phyloP scores from a whole-genome alignment of 2,797 vertebrate genomes.

The Myotis planiceps region DNA sequence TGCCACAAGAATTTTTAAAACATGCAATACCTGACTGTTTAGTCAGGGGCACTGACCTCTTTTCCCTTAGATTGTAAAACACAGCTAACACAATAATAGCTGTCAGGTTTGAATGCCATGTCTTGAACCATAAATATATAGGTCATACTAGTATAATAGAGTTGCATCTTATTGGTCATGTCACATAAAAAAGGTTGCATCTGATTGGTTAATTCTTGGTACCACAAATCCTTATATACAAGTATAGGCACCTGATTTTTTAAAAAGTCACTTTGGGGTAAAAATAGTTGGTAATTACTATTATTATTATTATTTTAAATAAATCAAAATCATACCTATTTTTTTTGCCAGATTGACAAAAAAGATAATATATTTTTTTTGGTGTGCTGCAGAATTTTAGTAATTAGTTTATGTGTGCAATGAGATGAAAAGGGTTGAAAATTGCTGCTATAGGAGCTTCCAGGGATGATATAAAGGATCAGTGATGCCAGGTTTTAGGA shows the following conservation, averaged over 20 bases:
- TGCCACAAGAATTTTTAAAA: not conserved
- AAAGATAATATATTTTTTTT: not conserved
- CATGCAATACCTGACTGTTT: not conserved
- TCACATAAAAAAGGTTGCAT: not conserved
- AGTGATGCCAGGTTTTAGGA: not conserved
- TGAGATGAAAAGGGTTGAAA: not conserved
- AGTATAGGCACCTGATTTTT: not conserved
- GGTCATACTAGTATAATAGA: not conserved
- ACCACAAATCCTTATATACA: not conserved
- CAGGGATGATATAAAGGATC: not conserved
- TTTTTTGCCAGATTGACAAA: not conserved
- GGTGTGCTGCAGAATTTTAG: not conserved
- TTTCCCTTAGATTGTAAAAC: not conserved
- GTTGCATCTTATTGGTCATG: not conserved
- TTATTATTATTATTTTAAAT: not conserved
- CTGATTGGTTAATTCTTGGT: not conserved
- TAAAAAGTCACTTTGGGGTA: not conserved
- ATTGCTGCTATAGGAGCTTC: not conserved
- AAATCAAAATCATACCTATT: not conserved
- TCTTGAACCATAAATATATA: not conserved
- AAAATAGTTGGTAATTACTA: not conserved
- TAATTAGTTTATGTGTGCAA: not conserved
- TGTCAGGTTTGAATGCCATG: not conserved
- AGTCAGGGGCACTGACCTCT: not conserved
- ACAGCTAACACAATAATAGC: not conserved